Evolutionary conservation across 2,888 invertebrate genomes (phyloP).

Genomic region (Diachrysia chrysitis): DNA sequence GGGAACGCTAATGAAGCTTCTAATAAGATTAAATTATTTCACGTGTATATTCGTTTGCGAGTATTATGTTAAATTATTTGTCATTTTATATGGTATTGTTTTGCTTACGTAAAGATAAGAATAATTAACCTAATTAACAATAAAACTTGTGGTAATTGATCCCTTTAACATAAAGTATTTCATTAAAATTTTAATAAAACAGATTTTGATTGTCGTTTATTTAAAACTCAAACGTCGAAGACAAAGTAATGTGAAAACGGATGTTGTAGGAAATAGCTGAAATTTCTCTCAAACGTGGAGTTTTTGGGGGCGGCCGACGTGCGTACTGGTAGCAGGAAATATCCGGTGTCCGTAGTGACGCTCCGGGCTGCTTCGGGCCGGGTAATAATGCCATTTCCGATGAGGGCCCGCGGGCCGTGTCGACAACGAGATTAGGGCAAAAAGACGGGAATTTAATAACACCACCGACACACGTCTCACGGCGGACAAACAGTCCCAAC

Average conservation of each 20-base stretch:
- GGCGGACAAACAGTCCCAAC: slow-evolving; percentile 65
- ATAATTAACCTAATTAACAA: not conserved
- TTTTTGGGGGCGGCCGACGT: slow-evolving; percentile 64
- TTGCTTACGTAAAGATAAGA: not conserved
- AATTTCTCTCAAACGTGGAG: slow-evolving; percentile 71
- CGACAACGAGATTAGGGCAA: slow-evolving; percentile 83
- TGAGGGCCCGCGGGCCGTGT: slow-evolving; percentile 82
- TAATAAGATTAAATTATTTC: slow-evolving; percentile 73
- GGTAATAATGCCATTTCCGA: slow-evolving; percentile 87
- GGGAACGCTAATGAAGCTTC: slow-evolving; percentile 64
- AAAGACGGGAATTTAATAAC: slow-evolving; percentile 84
- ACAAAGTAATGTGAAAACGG: slow-evolving; percentile 64
- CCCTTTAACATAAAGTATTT: not conserved
- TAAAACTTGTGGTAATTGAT: not conserved
- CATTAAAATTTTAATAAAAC: not conserved
- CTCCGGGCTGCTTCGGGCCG: slow-evolving; percentile 66
- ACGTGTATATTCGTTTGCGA: slow-evolving; percentile 12
- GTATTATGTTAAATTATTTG: not conserved
- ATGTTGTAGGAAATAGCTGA: slow-evolving; percentile 70
- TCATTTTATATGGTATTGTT: not conserved
- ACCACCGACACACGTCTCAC: slow-evolving; percentile 76
- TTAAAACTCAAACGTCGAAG: slow-evolving; percentile 38
- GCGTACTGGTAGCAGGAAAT: slow-evolving; percentile 64
- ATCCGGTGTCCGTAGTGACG: slow-evolving; percentile 80
- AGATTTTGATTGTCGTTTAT: slow-evolving; percentile 11